phyloP scores from a whole-genome alignment of 2,888 invertebrate species.

The Heliconius erato region DNA sequence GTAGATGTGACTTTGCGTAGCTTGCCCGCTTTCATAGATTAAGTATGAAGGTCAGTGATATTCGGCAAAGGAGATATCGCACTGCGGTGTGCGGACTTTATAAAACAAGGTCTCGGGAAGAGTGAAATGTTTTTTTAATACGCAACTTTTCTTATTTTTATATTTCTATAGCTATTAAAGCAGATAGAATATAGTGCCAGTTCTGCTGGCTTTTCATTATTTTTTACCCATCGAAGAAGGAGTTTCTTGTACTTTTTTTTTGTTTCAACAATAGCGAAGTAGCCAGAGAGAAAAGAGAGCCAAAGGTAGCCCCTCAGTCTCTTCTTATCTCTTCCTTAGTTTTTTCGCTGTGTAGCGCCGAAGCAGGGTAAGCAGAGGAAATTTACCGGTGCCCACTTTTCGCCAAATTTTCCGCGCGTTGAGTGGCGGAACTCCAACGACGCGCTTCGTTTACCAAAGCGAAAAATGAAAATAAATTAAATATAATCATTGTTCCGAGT shows the following conservation, averaged over 20 bases:
- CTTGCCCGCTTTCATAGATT: constrained; percentile 20
- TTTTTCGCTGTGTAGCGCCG: no score
- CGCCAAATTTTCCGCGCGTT: no score
- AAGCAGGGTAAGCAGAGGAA: no score
- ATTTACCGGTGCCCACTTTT: no score
- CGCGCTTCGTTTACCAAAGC: background rate
- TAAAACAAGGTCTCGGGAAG: background rate
- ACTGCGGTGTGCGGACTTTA: constrained; percentile 30
- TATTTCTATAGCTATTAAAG: background rate
- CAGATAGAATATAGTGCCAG: background rate
- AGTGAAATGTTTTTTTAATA: background rate
- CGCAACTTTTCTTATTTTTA: background rate
- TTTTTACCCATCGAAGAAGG: no score
- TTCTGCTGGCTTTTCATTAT: background rate
- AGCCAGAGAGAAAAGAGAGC: no score
- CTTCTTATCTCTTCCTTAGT: no score
- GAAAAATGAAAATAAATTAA: no score
- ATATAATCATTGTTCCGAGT: background rate
- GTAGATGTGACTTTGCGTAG: constrained; percentile 25
- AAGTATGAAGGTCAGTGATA: constrained; percentile 32
- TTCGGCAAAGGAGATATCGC: constrained; percentile 26
- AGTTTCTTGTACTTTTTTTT: background rate
- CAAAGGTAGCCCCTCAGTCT: no score
- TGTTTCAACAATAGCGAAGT: no score
- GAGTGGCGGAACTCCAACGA: no score